These are phyloP conservation scores for Malachius bipustulatus DNA, from an alignment of 2,888 invertebrate genomes.

Conservation along the genomic window DNA sequence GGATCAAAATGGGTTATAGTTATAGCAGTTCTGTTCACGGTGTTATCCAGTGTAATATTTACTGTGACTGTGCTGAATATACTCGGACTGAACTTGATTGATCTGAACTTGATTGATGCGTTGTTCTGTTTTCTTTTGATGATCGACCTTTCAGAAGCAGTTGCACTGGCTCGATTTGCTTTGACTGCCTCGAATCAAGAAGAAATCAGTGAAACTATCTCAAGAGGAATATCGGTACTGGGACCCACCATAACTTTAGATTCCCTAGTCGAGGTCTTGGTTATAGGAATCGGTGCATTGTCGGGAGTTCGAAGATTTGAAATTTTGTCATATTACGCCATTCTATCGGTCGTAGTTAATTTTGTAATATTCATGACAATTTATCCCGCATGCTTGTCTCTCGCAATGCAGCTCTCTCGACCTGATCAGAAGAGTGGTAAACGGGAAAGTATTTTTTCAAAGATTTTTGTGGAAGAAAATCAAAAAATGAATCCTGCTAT, in stretches of 20 bases:
- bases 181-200: conserved; percentile 67
- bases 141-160: conserved; percentile 83
- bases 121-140: conserved; percentile 83
- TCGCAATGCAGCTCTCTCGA: conserved; percentile 70
- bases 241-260: conserved; percentile 86
- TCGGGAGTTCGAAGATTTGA: conserved; percentile 81
- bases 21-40: conserved; percentile 83
- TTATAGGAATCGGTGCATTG: conserved; percentile 83
- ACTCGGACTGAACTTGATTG: conserved; percentile 71
- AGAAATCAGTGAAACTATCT: conserved; percentile 78
- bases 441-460: conserved; percentile 26
- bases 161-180: conserved; percentile 70
- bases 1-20: conserved; percentile 77
- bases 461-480: conserved; percentile 50
- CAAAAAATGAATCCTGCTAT: conserved; percentile 86
- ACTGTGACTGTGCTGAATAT: conserved; percentile 83
- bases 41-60: conserved; percentile 86
- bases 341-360: conserved; percentile 80
- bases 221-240: conserved; percentile 71
- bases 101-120: conserved; percentile 85
- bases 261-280: conserved; percentile 75
- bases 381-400: conserved; percentile 82
- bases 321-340: conserved; percentile 82
- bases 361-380: conserved; percentile 90
- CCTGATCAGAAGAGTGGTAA: conserved; percentile 27